A percentile compares a stretch with the other conserved stretches of the same genome.
These are phyloP conservation scores for Hesperophylax magnus DNA, from an alignment of 1,140 invertebrate species.

Conservation along the genomic window DNA sequence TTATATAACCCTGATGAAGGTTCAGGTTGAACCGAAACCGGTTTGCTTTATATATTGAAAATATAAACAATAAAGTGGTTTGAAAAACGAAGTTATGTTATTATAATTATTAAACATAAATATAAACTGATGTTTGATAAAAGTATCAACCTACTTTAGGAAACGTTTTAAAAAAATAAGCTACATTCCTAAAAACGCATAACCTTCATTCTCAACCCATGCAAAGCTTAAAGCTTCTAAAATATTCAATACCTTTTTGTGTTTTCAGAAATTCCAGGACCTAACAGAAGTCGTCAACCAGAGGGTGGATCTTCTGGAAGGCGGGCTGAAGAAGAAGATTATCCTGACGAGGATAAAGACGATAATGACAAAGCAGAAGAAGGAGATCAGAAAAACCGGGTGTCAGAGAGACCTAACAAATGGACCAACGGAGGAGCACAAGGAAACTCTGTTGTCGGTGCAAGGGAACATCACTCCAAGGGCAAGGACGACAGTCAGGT, in stretches of 20 bases:
- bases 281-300: conserved; percentile 31
- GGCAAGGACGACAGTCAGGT: conserved; percentile 37
- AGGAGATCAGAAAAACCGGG: conserved; percentile 42
- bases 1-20: too few relatives aligned
- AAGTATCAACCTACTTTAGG: too few relatives aligned
- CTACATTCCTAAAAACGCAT: too few relatives aligned
- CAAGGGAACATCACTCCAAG: conserved; percentile 44
- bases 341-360: conserved; percentile 42
- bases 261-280: conserved; percentile 51
- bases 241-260: not conserved
- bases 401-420: conserved; percentile 50
- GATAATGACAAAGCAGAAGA: conserved; percentile 22
- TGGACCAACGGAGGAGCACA: conserved; percentile 39
- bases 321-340: conserved; percentile 46
- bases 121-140: too few relatives aligned
- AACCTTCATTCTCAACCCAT: too few relatives aligned
- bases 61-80: too few relatives aligned
- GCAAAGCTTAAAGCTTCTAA: not conserved
- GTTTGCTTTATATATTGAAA: too few relatives aligned
- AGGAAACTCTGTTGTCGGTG: conserved; percentile 49
- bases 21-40: too few relatives aligned
- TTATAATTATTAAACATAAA: too few relatives aligned
- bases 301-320: conserved; percentile 28
- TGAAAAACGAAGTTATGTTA: too few relatives aligned
- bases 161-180: too few relatives aligned